A percentile compares a stretch with the other conserved stretches of the same genome.
Evolutionary conservation across 2,113 vertebrate genomes (phyloP).

Genomic region (Anas platyrhynchos): DNA sequence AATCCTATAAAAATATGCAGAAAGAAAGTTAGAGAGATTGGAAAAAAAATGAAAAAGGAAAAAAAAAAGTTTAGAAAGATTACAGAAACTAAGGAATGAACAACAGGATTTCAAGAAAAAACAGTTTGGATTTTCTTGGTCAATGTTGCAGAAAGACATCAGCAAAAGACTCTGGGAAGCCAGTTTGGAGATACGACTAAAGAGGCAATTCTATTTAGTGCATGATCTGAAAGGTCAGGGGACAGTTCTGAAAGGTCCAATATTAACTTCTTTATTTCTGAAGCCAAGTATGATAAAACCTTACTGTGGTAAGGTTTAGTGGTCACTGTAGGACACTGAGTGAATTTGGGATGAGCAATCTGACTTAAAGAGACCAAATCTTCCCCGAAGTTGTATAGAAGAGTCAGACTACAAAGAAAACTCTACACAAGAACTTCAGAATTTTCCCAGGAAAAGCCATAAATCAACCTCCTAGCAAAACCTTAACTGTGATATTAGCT

Average conservation of each 20-base stretch:
- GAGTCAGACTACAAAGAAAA: background rate
- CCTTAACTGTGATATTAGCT: background rate
- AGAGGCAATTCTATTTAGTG: background rate
- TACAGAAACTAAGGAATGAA: background rate
- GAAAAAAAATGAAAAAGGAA: background rate
- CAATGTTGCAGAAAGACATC: background rate
- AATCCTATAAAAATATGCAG: background rate
- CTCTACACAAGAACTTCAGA: background rate
- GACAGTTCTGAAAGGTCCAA: background rate
- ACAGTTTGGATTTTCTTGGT: background rate
- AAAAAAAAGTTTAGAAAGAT: background rate
- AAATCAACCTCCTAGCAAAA: background rate
- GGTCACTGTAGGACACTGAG: background rate
- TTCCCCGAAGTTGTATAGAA: background rate
- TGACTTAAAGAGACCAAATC: background rate
- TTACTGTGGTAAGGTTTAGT: background rate
- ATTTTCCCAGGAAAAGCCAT: background rate
- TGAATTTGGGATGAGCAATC: background rate
- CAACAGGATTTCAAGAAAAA: background rate
- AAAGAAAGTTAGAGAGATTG: background rate
- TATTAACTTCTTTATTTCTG: background rate
- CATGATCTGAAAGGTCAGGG: background rate
- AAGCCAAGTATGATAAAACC: background rate
- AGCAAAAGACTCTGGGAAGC: background rate
- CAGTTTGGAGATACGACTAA: background rate